Conservation (phyloP, 2,113 vertebrate species). For the Varanus komodoensis region DNA sequence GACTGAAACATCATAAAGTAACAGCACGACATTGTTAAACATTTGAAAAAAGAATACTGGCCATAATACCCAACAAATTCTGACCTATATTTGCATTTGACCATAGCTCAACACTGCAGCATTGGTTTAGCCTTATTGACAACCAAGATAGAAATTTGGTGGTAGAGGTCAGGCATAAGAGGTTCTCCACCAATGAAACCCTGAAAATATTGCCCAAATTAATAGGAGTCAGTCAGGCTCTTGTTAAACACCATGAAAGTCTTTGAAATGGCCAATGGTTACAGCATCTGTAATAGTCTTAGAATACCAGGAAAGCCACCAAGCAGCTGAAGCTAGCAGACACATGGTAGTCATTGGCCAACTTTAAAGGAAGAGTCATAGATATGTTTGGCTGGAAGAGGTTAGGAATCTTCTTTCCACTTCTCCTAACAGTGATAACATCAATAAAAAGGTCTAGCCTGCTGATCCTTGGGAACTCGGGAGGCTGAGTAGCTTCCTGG, state of each 20-base stretch:
- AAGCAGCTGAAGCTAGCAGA: not conserved
- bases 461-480: not conserved
- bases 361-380: not conserved
- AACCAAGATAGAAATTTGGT: not conserved
- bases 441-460: not conserved
- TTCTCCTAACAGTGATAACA: not conserved
- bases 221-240: not conserved
- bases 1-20: constrained; percentile 10
- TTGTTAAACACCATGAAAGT: too few relatives aligned
- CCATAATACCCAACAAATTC: not conserved
- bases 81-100: not conserved
- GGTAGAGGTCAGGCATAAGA: not conserved
- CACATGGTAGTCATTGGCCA: not conserved
- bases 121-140: not conserved
- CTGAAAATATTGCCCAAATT: not conserved
- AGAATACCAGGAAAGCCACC: not conserved
- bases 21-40: not conserved
- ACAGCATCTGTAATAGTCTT: not conserved
- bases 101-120: not conserved
- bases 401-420: not conserved
- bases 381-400: not conserved
- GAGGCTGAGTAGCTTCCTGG: not conserved
- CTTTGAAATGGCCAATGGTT: not conserved
- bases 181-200: not conserved
- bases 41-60: constrained; percentile 17